Evolutionary conservation across 2,797 vertebrate species (phyloP), one percentile per base, ranked within the genome.

Genomic region (Menidia menidia): DNA sequence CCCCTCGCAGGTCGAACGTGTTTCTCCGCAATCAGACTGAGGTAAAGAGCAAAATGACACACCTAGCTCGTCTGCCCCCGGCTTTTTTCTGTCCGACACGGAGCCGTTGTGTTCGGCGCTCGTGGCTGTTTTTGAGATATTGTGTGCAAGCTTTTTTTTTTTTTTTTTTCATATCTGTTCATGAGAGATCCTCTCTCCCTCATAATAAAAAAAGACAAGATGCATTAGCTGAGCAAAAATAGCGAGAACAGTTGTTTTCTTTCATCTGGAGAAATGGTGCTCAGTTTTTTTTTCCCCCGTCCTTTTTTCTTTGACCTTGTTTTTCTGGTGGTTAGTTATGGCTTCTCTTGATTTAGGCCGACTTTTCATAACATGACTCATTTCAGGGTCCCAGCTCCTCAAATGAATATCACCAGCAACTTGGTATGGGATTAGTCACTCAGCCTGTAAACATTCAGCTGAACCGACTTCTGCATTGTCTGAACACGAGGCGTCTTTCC

Each of bases 1-100:
- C 53, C 42, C 18, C 30, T 42, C 32, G 56, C 60, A 66, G 64
- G 67, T 73, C 81, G 64, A 75, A 82, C 79, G 61, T 75, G 57
- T 71, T 73, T 64, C 63, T 25, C 72, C 79, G n/a, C 0, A 19
- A 53, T 55, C 51, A 67, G 56, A 74, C 51, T 16, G 31, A 81
- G 48, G 56, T 75, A 43, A 67, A 64, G 77, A 68, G 65, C 65
- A 64, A 66, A 85, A 81, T 67, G 64, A 80, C 71, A 80, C 71
- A 72, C 43, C 61, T 64, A 11, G 63, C 77, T 55, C 3, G 18
- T 63, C 64, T 44, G 65, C 68, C 6, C 6, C 35, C 31, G 58
- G 68, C 33, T 10, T 52, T 64, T 75, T 73, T 56, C 61, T 73
- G 32, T 75, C 70, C 54, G 35, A 63, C 81, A 81, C 82, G 70